Base-by-base conservation (phyloP, 2,113 vertebrate genomes). In the Petroica traversi region DNA sequence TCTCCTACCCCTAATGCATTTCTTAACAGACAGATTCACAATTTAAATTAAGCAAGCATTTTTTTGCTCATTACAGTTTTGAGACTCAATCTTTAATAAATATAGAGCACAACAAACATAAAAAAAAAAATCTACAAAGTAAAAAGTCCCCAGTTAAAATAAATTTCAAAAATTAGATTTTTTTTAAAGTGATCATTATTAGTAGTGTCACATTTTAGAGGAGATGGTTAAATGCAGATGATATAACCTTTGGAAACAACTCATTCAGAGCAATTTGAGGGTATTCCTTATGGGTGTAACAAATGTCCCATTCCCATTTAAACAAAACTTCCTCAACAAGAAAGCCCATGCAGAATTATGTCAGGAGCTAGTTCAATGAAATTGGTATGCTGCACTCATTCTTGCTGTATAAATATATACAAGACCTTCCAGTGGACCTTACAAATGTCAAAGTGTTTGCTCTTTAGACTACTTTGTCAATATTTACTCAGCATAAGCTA, bases 41-140 rank as follows among this genome's bases (percentile, higher is more conserved):
- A 99, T 99, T 99, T 99, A 99, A 99, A 99, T 99, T 99, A 99
- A 99, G 98, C 98, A 98, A 98, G 99, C 98, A 98, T 99, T 99
- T 98, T 98, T 99, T 98, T 98, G 98, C 98, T 99, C 99, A 99
- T 99, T 99, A 99, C 98, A 98, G 98, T 97, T 98, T 98, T 98
- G 98, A 98, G 98, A 97, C 97, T 98, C 97, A 96, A 98, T 98
- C 98, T 98, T 98, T 98, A 99, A 99, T 99, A 99, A 99, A 99
- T 98, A 98, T 94, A 99, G 98, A 98, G 97, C 97, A 98, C 97
- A 98, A 98, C 71, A 99, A 98, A 97, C 97, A 99, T 98, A 91
- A 97, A 98, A 97, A 97, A 98, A 97, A 97, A 98, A 98, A 98
- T 98, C 98, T 97, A 96, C 86, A 73, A 97, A 98, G 98, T 92